A percentile compares a stretch with the other conserved stretches of the same genome.
phyloP scores from a whole-genome alignment of 2,113 vertebrate species.

The Tachysurus fulvidraco region DNA sequence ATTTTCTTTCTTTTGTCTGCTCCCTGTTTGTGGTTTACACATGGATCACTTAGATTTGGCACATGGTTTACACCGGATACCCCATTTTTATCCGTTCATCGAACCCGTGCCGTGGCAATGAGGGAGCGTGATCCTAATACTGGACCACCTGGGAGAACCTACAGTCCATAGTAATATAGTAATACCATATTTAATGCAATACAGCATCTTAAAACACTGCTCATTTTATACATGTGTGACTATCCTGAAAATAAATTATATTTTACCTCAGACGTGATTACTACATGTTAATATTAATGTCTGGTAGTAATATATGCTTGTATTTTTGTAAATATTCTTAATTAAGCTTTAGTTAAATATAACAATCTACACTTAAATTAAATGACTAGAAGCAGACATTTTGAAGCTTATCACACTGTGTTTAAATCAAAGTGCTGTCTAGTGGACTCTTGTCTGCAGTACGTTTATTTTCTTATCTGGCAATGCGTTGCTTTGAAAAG shows the following conservation, averaged over 20 bases:
- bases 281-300: background rate
- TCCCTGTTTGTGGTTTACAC: too few species aligned
- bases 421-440: background rate
- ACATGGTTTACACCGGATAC: too few species aligned
- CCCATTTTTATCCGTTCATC: too few species aligned
- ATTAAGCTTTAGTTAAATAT: background rate
- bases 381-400: background rate
- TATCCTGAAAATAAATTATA: background rate
- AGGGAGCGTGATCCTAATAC: too few species aligned
- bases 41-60: too few species aligned
- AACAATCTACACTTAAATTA: background rate
- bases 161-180: too few species aligned
- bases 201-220: background rate
- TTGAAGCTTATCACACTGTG: background rate
- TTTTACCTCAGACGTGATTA: background rate
- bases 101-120: too few species aligned
- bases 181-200: too few species aligned
- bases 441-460: slow-evolving; percentile 8
- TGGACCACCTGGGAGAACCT: too few species aligned
- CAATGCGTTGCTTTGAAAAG: background rate
- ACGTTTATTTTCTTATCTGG: background rate
- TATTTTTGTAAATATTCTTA: background rate
- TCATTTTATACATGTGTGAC: background rate
- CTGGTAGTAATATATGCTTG: background rate
- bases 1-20: too few species aligned